These are phyloP conservation scores for Nesospiza acunhae DNA, from an alignment of 2,113 vertebrate genomes.

Conservation along the genomic window DNA sequence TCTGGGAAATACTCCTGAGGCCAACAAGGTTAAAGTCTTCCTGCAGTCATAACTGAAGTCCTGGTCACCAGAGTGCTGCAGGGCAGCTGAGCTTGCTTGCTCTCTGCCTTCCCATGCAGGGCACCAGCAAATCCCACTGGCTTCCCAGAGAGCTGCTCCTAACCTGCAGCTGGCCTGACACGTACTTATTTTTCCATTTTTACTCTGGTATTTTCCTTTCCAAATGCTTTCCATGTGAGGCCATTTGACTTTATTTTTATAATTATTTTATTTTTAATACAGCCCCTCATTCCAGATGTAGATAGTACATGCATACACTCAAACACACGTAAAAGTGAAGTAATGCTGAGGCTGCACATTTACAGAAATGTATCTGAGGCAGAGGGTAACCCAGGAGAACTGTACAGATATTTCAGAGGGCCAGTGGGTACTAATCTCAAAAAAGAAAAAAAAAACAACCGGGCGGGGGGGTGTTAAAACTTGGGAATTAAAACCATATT, in stretches of 20 bases:
- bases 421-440: not conserved
- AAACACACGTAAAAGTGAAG: not conserved
- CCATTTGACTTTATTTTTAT: conserved; percentile 51
- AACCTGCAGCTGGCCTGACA: conserved; percentile 57
- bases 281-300: conserved; percentile 28
- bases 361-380: not conserved
- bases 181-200: conserved; percentile 56
- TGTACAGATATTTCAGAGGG: not conserved
- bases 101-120: not conserved
- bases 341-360: conserved; percentile 11
- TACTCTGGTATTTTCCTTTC: conserved; percentile 53
- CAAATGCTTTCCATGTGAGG: conserved; percentile 51
- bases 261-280: conserved; percentile 61
- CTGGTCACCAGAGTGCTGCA: not conserved
- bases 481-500: not conserved
- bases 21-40: not conserved
- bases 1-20: conserved; percentile 1
- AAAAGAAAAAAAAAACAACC: not conserved
- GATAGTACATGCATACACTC: not conserved
- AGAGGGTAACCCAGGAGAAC: not conserved
- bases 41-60: not conserved
- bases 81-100: not conserved
- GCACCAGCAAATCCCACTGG: conserved; percentile 43
- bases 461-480: not conserved
- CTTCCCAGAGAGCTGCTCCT: conserved; percentile 5